These are phyloP conservation scores for Drosophila engyochracea DNA, from an alignment of 2,888 invertebrate genomes.

Conservation along the genomic window DNA sequence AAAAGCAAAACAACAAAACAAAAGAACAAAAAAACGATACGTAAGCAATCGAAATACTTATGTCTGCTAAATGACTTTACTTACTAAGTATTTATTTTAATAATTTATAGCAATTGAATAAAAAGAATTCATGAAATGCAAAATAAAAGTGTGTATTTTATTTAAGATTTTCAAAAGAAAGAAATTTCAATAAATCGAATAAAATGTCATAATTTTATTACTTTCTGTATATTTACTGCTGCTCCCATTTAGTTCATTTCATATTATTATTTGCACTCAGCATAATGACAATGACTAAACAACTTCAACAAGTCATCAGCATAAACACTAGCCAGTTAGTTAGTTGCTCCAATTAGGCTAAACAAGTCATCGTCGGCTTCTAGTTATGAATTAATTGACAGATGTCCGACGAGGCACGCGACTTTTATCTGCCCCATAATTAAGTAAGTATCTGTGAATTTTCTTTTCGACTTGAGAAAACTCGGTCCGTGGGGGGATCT, in stretches of 20 bases:
- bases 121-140: slow-evolving; percentile 81
- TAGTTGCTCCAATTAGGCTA: slow-evolving; percentile 38
- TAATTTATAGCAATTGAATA: slow-evolving; percentile 81
- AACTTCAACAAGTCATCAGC: slow-evolving; percentile 18
- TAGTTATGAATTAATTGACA: slow-evolving; percentile 48
- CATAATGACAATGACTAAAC: slow-evolving; percentile 11
- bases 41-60: slow-evolving; percentile 51
- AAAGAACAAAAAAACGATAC: slow-evolving; percentile 27
- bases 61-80: slow-evolving; percentile 70
- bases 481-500: slow-evolving; percentile 6
- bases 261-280: neutral
- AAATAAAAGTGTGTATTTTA: slow-evolving; percentile 11
- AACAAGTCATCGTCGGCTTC: slow-evolving; percentile 33
- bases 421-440: slow-evolving; percentile 65
- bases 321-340: slow-evolving; percentile 51
- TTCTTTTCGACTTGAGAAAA: slow-evolving; percentile 39
- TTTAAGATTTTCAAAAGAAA: neutral
- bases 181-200: neutral
- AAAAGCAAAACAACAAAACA: slow-evolving; percentile 12
- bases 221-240: neutral
- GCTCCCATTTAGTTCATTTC: neutral
- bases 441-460: slow-evolving; percentile 60
- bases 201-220: neutral
- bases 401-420: slow-evolving; percentile 59
- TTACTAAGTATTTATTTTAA: slow-evolving; percentile 79